A percentile compares a stretch with the other conserved stretches of the same genome.
These are phyloP conservation scores for Zaprionus nigranus DNA, from an alignment of 1,140 invertebrate species.

Conservation along the genomic window DNA sequence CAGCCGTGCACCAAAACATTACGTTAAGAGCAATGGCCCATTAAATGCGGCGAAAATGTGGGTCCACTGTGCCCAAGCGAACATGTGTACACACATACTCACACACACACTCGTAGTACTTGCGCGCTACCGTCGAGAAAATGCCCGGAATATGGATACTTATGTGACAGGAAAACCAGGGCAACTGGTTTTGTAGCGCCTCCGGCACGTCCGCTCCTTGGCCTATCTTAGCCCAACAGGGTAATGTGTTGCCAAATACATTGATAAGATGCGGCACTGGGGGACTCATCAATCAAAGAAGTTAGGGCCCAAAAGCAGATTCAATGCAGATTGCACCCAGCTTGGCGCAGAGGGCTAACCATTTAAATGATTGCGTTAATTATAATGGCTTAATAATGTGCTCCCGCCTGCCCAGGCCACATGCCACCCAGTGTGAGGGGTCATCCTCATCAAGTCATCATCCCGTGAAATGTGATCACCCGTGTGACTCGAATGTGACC, in stretches of 20 bases:
- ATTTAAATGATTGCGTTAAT: slow-evolving; percentile 15
- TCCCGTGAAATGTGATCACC: slow-evolving; percentile 14
- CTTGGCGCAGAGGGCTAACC: not conserved
- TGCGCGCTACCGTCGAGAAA: not conserved
- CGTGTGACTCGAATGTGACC: slow-evolving; percentile 55
- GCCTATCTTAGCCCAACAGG: slow-evolving; percentile 7
- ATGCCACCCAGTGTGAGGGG: slow-evolving; percentile 33
- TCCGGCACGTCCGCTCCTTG: slow-evolving; percentile 10
- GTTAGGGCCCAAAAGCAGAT: not conserved
- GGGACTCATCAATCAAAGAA: slow-evolving; percentile 34
- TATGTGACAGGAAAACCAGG: slow-evolving; percentile 15
- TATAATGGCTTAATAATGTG: slow-evolving; percentile 28
- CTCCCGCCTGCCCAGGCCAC: not conserved
- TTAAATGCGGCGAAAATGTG: slow-evolving; percentile 51
- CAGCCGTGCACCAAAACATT: slow-evolving; percentile 31
- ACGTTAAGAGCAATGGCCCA: slow-evolving; percentile 53
- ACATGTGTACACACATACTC: slow-evolving; percentile 28
- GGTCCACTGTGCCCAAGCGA: slow-evolving; percentile 31
- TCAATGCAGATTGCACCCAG: slow-evolving; percentile 8
- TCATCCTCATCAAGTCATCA: slow-evolving; percentile 29
- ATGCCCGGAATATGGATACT: slow-evolving; percentile 17
- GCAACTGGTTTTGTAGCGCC: slow-evolving; percentile 32
- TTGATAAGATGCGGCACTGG: slow-evolving; percentile 4
- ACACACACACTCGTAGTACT: not conserved
- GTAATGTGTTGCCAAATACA: slow-evolving; percentile 26